These are phyloP conservation scores for Ommatoiulus sabulosus DNA, from an alignment of 2,888 invertebrate species.

Conservation along the genomic window DNA sequence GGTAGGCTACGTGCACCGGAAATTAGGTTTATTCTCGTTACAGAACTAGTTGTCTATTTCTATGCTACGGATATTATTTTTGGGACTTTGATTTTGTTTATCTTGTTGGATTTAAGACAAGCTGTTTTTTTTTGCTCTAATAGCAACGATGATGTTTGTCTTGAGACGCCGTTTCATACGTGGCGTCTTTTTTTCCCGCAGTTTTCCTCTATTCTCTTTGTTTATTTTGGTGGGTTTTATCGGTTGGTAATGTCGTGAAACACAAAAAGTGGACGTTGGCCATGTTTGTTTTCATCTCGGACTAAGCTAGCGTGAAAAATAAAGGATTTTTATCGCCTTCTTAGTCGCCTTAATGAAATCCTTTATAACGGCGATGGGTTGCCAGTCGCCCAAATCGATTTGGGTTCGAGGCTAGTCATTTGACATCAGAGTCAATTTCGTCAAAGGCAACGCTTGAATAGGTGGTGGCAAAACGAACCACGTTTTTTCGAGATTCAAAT, in stretches of 20 bases:
- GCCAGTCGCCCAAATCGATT: not conserved
- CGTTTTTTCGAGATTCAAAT: too few relatives aligned
- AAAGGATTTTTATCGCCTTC: slow-evolving; percentile 39
- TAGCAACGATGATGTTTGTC: slow-evolving; percentile 31
- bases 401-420: not conserved
- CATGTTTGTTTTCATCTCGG: slow-evolving; percentile 41
- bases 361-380: not conserved
- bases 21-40: slow-evolving; percentile 11
- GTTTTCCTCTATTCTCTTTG: not conserved
- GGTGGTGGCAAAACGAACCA: too few relatives aligned
- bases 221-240: not conserved
- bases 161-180: not conserved
- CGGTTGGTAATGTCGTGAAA: not conserved
- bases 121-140: slow-evolving; percentile 7
- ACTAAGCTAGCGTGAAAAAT: slow-evolving; percentile 27
- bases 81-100: slow-evolving; percentile 37
- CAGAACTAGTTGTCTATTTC: not conserved
- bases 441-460: too few relatives aligned
- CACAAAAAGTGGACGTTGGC: not conserved
- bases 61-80: not conserved
- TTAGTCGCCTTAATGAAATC: slow-evolving; percentile 15
- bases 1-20: not conserved
- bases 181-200: not conserved
- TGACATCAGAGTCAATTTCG: not conserved
- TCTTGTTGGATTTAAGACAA: slow-evolving; percentile 15